Evolutionary conservation across 2,888 invertebrate genomes (phyloP).

Genomic region (Drosophila yooni): DNA sequence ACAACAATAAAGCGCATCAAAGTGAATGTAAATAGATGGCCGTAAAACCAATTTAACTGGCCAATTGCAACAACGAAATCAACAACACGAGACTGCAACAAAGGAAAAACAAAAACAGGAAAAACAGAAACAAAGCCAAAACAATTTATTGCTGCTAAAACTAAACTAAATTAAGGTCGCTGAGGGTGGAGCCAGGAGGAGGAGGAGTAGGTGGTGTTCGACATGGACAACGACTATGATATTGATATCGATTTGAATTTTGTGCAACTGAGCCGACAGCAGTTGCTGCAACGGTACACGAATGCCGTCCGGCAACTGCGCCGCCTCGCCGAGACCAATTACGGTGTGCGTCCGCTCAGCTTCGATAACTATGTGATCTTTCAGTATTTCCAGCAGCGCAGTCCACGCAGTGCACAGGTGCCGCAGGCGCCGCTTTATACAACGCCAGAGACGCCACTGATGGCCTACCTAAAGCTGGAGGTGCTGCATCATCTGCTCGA

Average conservation of each 20-base stretch:
- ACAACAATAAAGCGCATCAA: conserved; percentile 28
- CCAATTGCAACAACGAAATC: not conserved
- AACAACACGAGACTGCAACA: conserved; percentile 14
- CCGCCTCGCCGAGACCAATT: conserved; percentile 86
- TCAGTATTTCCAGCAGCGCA: conserved; percentile 86
- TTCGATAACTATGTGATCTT: conserved; percentile 87
- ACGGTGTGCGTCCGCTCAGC: conserved; percentile 88
- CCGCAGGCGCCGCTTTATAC: conserved; percentile 40
- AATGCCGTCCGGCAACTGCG: conserved; percentile 87
- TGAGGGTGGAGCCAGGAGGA: not conserved
- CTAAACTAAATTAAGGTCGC: conserved; percentile 5
- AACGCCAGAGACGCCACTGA: conserved; percentile 54
- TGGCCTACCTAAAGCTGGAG: conserved; percentile 84
- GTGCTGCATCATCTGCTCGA: conserved; percentile 85
- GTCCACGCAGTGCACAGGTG: conserved; percentile 34
- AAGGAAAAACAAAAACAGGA: not conserved
- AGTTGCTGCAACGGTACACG: conserved; percentile 86
- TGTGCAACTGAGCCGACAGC: conserved; percentile 74
- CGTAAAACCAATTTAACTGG: conserved; percentile 7
- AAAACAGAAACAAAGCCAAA: not conserved
- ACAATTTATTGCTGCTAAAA: not conserved
- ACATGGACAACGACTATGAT: conserved; percentile 68
- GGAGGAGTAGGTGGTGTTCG: conserved; percentile 19
- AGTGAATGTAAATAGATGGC: conserved; percentile 48
- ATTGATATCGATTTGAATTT: conserved; percentile 72